Conservation (phyloP, 2,797 vertebrate species). For the Dryobates pubescens region DNA sequence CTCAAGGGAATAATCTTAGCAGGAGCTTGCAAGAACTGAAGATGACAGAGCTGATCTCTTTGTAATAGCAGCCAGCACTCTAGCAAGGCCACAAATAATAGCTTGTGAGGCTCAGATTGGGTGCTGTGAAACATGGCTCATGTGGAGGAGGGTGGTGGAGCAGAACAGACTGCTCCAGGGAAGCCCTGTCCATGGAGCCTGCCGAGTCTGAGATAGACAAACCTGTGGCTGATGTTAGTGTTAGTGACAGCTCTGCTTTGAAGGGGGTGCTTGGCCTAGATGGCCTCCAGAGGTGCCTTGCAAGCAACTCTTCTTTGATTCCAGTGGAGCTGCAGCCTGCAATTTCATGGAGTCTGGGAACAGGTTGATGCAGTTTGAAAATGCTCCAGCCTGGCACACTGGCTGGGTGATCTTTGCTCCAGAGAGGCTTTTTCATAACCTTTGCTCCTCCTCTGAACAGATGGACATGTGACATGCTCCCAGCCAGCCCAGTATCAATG, state of each 20-base stretch:
- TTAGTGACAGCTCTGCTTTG: background rate
- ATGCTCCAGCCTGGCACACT: background rate
- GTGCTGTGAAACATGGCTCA: background rate
- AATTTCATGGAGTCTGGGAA: constrained; percentile 13
- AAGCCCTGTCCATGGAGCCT: background rate
- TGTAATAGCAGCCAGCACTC: background rate
- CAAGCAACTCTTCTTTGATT: background rate
- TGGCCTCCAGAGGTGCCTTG: constrained; percentile 22
- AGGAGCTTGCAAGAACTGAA: background rate
- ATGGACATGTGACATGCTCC: background rate
- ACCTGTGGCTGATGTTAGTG: background rate
- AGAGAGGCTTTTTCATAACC: background rate
- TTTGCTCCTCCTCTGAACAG: background rate
- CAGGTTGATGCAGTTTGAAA: background rate
- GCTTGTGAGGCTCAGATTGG: background rate
- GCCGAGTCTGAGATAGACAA: background rate
- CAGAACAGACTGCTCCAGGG: background rate
- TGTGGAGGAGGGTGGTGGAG: background rate
- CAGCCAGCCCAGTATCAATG: background rate
- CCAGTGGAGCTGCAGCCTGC: background rate
- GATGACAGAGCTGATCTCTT: background rate
- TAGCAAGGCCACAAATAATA: background rate
- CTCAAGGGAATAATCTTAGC: background rate
- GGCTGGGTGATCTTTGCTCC: background rate
- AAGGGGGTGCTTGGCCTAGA: background rate